Percentiles rank a stretch among this genome's conserved stretches.
phyloP scores from a whole-genome alignment of 2,113 vertebrate genomes.

The Danio rerio region DNA sequence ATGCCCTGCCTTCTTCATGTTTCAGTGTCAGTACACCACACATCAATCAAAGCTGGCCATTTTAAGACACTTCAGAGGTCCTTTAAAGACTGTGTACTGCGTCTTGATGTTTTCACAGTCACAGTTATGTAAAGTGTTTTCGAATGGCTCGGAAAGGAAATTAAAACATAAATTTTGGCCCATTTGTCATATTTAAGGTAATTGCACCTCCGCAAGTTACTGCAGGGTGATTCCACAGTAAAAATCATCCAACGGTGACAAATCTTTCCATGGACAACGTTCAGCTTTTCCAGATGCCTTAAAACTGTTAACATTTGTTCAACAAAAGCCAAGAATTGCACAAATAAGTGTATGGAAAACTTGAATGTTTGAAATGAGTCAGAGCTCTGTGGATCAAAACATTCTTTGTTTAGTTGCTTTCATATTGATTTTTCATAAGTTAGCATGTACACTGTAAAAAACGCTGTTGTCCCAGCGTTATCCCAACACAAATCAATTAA shows the following conservation, averaged over 20 bases:
- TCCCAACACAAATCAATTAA: too few relatives aligned
- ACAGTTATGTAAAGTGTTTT: background rate
- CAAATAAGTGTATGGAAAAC: conserved; percentile 10
- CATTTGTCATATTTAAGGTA: conserved; percentile 1
- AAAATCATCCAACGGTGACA: background rate
- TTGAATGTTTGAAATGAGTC: background rate
- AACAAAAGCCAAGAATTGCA: background rate
- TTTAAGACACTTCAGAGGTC: background rate
- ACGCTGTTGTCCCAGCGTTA: too few relatives aligned
- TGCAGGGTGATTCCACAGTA: background rate
- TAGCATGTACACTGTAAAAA: too few relatives aligned
- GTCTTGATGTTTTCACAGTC: conserved; percentile 17
- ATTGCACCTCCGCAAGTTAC: conserved; percentile 16
- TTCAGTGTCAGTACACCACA: too few relatives aligned
- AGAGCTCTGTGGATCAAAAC: background rate
- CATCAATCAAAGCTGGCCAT: too few relatives aligned
- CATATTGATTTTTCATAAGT: too few relatives aligned
- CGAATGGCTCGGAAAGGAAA: conserved; percentile 13
- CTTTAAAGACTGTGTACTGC: conserved; percentile 30
- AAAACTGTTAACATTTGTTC: conserved; percentile 2
- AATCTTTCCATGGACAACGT: background rate
- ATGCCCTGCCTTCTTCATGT: too few relatives aligned
- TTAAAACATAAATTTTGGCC: background rate
- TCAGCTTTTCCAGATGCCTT: conserved; percentile 15
- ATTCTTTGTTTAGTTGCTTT: background rate